phyloP scores from a whole-genome alignment of 2,113 vertebrate species.

The Pao palembangensis region DNA sequence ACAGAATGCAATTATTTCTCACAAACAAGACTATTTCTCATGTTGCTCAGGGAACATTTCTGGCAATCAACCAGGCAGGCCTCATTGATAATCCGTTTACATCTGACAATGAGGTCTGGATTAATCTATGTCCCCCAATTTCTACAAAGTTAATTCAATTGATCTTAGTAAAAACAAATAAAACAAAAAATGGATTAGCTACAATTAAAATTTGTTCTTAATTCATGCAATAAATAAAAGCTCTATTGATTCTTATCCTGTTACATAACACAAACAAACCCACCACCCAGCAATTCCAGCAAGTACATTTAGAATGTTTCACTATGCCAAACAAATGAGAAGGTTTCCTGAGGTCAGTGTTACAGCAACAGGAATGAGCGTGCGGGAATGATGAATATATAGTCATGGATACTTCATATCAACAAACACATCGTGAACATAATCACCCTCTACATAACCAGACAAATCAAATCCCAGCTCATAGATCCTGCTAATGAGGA shows the following conservation, averaged over 20 bases:
- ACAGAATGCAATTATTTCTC: no score
- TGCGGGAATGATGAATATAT: slow-evolving; percentile 34
- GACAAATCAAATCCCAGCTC: slow-evolving; percentile 40
- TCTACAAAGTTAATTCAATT: neutral
- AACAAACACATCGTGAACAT: slow-evolving; percentile 44
- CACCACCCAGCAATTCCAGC: no score
- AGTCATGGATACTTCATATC: slow-evolving; percentile 35
- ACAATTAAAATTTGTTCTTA: neutral
- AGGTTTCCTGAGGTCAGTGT: slow-evolving; percentile 7
- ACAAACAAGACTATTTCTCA: neutral
- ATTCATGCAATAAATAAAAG: neutral
- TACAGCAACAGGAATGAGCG: slow-evolving; percentile 32
- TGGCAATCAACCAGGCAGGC: no score
- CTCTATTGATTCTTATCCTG: no score
- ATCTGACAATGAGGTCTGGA: neutral
- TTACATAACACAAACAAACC: no score
- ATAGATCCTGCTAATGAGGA: slow-evolving; percentile 47
- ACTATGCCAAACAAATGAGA: slow-evolving; percentile 21
- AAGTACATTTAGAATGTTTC: neutral
- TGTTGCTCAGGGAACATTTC: neutral
- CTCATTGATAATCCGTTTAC: neutral
- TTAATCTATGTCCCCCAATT: slow-evolving; percentile 2
- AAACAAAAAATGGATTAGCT: slow-evolving; percentile 7
- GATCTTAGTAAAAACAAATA: slow-evolving; percentile 8
- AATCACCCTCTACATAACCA: slow-evolving; percentile 18